Evolutionary conservation across 1,140 invertebrate species (phyloP).

Genomic region (Dendrolimus punctatus): DNA sequence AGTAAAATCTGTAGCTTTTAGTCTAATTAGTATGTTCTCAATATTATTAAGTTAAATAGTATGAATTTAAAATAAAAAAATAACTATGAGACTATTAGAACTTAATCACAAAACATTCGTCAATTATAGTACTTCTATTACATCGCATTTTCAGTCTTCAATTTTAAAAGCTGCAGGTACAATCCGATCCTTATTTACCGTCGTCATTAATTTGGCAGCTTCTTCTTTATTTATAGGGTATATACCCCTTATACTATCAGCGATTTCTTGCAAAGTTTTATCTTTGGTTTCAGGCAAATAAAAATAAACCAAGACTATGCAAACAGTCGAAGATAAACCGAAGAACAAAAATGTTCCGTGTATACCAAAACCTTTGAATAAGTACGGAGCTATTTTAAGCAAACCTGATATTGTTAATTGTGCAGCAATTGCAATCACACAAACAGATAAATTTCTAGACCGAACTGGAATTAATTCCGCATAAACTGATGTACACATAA

Average conservation of each 20-base stretch:
- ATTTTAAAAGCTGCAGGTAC: neutral
- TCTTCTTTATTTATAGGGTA: neutral
- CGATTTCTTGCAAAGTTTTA: slow-evolving; percentile 30
- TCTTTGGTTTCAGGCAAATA: slow-evolving; percentile 33
- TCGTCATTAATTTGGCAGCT: neutral
- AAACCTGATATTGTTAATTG: slow-evolving; percentile 8
- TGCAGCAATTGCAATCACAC: slow-evolving; percentile 9
- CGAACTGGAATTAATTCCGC: slow-evolving; percentile 22
- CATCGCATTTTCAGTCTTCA: too few species aligned
- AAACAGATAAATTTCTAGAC: slow-evolving; percentile 20
- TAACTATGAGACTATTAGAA: too few species aligned
- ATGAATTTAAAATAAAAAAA: too few species aligned
- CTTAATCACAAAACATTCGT: too few species aligned
- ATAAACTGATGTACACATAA: slow-evolving; percentile 19
- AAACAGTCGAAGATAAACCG: slow-evolving; percentile 12
- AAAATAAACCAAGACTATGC: slow-evolving; percentile 16
- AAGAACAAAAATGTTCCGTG: slow-evolving; percentile 27
- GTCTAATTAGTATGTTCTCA: too few species aligned
- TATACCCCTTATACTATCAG: slow-evolving; percentile 6
- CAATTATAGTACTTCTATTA: too few species aligned
- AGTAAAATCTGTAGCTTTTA: too few species aligned
- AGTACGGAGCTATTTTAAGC: slow-evolving; percentile 23
- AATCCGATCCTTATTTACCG: neutral
- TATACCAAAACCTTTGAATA: slow-evolving; percentile 17
- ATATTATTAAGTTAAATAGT: too few species aligned